Percentiles rank a stretch among this genome's conserved stretches.
phyloP scores from a whole-genome alignment of 1,140 invertebrate species.

The Druon quercuslanigerum region DNA sequence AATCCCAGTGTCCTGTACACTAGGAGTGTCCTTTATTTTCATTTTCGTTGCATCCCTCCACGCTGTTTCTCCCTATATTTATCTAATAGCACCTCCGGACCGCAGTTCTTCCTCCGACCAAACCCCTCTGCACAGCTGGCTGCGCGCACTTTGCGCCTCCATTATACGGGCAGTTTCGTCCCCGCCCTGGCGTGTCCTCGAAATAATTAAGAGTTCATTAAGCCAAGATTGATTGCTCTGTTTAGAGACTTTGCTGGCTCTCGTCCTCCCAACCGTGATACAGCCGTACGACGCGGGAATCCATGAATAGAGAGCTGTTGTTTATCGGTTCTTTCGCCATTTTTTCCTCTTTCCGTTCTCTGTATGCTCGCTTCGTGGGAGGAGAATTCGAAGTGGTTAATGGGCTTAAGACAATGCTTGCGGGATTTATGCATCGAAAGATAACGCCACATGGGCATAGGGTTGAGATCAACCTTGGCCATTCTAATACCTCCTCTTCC shows the following conservation, averaged over 20 bases:
- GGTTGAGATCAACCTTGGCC: slow-evolving; percentile 1
- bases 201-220: slow-evolving; percentile 76
- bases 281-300: slow-evolving; percentile 32
- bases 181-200: slow-evolving; percentile 65
- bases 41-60: slow-evolving; percentile 51
- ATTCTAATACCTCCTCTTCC: background rate
- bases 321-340: slow-evolving; percentile 13
- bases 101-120: slow-evolving; percentile 34
- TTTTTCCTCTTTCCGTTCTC: slow-evolving; percentile 15
- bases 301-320: slow-evolving; percentile 26
- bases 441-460: slow-evolving; percentile 10
- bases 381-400: slow-evolving; percentile 11
- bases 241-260: slow-evolving; percentile 46
- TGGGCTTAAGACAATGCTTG: slow-evolving; percentile 26
- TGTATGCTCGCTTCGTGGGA: background rate
- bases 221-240: slow-evolving; percentile 57
- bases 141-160: slow-evolving; percentile 69
- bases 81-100: slow-evolving; percentile 54
- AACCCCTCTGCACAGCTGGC: slow-evolving; percentile 47
- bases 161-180: slow-evolving; percentile 73
- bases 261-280: slow-evolving; percentile 38
- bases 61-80: slow-evolving; percentile 56
- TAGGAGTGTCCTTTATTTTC: slow-evolving; percentile 51
- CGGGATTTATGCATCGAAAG: slow-evolving; percentile 21
- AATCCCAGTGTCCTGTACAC: slow-evolving; percentile 39